Conservation (phyloP, 2,113 vertebrate genomes). For the Uropsilus gracilis region DNA sequence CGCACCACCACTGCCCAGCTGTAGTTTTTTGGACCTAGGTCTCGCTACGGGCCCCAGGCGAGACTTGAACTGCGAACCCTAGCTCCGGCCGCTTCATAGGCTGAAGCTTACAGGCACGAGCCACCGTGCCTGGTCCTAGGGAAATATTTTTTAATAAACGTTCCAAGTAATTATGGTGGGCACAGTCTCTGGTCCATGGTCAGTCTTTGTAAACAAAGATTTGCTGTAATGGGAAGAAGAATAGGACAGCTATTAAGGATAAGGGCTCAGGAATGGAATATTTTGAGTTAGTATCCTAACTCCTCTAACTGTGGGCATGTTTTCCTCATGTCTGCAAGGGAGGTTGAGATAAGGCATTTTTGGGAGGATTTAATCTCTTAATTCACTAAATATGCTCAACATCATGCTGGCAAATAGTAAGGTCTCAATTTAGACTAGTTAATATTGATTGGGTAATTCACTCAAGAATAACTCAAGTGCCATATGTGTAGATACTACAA, state of each 20-base stretch:
- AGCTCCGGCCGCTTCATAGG: too few relatives aligned
- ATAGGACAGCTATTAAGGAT: background rate
- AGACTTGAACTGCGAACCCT: too few relatives aligned
- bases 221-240: background rate
- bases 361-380: constrained; percentile 13
- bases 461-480: background rate
- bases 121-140: too few relatives aligned
- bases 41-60: too few relatives aligned
- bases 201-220: background rate
- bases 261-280: background rate
- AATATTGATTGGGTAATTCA: background rate
- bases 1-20: too few relatives aligned
- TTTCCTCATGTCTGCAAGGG: background rate
- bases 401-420: background rate
- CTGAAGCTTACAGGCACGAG: too few relatives aligned
- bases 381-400: background rate
- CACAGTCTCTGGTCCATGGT: background rate
- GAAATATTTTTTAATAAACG: background rate
- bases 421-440: background rate
- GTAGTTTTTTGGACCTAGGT: too few relatives aligned
- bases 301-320: background rate
- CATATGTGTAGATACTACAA: background rate
- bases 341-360: background rate
- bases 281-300: background rate
- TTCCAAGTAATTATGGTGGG: background rate